A percentile compares a stretch with the other conserved stretches of the same genome.
Evolutionary conservation across 1,140 invertebrate species (phyloP).

Genomic region (Lucilia cuprina): DNA sequence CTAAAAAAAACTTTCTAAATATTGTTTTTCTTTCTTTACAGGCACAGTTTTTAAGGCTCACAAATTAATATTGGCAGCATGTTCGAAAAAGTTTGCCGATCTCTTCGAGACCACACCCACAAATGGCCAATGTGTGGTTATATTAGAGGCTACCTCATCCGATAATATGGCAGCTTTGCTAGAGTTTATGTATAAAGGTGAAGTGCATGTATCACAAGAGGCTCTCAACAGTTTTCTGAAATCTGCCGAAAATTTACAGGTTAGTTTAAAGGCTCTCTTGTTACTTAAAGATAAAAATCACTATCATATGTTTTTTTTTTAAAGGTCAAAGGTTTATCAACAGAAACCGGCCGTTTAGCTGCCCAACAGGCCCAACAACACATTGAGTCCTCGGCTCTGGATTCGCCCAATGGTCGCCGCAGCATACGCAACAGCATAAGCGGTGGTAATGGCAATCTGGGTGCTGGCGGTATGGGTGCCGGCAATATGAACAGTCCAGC

Average conservation of each 20-base stretch:
- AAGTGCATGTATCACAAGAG: constrained; percentile 89
- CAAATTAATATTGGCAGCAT: constrained; percentile 88
- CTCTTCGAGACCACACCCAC: constrained; percentile 88
- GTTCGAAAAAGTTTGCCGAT: constrained; percentile 92
- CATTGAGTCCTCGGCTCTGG: constrained; percentile 56
- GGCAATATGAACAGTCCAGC: background rate
- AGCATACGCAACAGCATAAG: constrained; percentile 61
- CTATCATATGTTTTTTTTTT: background rate
- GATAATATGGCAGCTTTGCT: constrained; percentile 88
- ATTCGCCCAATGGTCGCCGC: constrained; percentile 56
- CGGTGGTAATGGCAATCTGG: constrained; percentile 37
- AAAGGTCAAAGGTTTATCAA: constrained; percentile 80
- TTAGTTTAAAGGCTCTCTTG: constrained; percentile 54
- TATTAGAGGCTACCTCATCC: constrained; percentile 85
- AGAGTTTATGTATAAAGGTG: constrained; percentile 93
- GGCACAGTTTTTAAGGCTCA: constrained; percentile 91
- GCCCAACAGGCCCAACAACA: constrained; percentile 71
- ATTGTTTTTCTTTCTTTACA: constrained; percentile 63
- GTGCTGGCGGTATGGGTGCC: constrained; percentile 44
- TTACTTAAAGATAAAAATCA: too few species aligned
- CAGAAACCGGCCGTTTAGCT: constrained; percentile 78
- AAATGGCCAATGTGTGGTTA: constrained; percentile 81
- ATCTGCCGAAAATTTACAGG: constrained; percentile 87
- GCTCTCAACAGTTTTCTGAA: constrained; percentile 88
- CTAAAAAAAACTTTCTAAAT: constrained; percentile 13